Evolutionary conservation across 2,113 vertebrate genomes (phyloP), one percentile per base, ranked within the genome.

Genomic region (Rhinopomastus cyanomelas): DNA sequence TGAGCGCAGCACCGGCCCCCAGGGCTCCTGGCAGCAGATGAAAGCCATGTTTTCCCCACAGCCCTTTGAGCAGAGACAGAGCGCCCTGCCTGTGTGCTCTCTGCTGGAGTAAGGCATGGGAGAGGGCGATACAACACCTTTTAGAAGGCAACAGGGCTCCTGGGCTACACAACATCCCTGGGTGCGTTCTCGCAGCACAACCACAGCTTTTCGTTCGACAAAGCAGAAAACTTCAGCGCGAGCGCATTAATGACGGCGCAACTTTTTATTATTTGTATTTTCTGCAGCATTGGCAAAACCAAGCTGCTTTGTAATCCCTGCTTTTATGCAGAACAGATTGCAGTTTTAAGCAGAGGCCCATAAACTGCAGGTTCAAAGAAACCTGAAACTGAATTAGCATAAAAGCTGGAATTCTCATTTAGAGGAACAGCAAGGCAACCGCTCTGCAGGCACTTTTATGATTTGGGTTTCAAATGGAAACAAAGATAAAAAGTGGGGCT

Each of bases 261-360:
- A 95, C 95, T 96, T 94, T 66, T 90, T 89, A 87, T 83, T 93
- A 87, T 92, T 92, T 96, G 95, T 94, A 90, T 95, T 94, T 96
- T 92, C 95, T 95, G 90, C 93, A 94, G 92, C 92, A 95, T 96
- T 96, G 96, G 97, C 93, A 95, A 92, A 97, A 97, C 96, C 64
- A 86, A 96, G 95, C 49, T 94, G 94, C 96, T 96, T 96, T 94
- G 96, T 96, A 96, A 97, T 96, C 96, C 96, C 88, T 94, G 88
- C 97, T 96, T 97, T 98, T 97, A 98, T 96, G 97, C 93, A 95
- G 97, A 97, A 97, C 97, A 98, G 97, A 97, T 96, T 98, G 97
- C 92, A 83, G 94, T 95, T 97, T 97, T 96, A 97, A 97, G 96
- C 96, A 87, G 79, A 95, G 97, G 94, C 96, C 95, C 95, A 91